Base-by-base conservation (phyloP, 2,113 vertebrate species). In the Taxidea taxus region DNA sequence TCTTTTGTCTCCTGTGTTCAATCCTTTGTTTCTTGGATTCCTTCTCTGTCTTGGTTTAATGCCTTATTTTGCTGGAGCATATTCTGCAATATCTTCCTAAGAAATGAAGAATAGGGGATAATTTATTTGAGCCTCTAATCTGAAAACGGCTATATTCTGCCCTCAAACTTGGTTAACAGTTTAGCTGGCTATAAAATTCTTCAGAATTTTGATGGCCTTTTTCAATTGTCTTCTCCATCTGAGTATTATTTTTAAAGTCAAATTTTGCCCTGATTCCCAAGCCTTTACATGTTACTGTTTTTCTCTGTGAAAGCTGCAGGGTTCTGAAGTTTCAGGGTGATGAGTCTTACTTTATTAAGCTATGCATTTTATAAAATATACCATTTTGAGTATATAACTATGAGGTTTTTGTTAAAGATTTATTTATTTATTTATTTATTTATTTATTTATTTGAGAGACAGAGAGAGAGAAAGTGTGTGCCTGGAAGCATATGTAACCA, bases 151-250 rank as follows among this genome's bases (percentile, higher is more conserved):
- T 39, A 10, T 83, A 56, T 74, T 92, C 58, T 83, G 68, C 58
- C 39, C n/a, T 78, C n/a, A 70, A 93, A 68, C 13, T 51, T 90
- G 27, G 6, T 77, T 78, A 83, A 58, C 77, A 90, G 58, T 80
- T 95, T 80, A 91, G 34, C 85, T 70, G 42, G 54, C 80, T 93
- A 90, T 70, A 90, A 90, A 70, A 60, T 70, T 96, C 80, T 90
- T 90, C 44, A 58, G 47, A 82, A 91, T 87, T 87, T 91, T 94
- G 42, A 64, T 87, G 42, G 10, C 4, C 7, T 94, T 86, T 54
- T 44, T 86, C 62, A 85, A 16, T 54, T 93, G 60, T 42, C 80
- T 86, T 80, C 81, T 86, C 42, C 23, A 82, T 64, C 75, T n/a
- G 12, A 86, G n/a, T 39, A 37, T 64, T 29, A 54, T 8, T 37